These are phyloP conservation scores for Percopsis omiscomaycus DNA, from an alignment of 2,797 vertebrate species.

Conservation along the genomic window DNA sequence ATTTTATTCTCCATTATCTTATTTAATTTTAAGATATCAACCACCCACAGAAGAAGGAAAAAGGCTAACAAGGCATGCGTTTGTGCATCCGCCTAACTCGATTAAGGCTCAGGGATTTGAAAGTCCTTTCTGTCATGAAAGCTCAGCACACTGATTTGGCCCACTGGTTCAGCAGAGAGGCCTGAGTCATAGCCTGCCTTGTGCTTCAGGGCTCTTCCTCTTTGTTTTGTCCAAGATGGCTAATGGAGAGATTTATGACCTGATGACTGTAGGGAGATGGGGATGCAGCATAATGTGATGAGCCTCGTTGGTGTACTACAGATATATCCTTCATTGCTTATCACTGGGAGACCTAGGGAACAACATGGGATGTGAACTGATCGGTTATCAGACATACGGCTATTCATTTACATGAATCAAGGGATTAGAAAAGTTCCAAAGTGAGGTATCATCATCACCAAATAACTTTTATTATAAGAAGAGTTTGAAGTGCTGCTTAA, in stretches of 20 bases:
- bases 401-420: too few relatives aligned
- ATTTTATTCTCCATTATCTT: slow-evolving; percentile 73
- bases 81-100: slow-evolving; percentile 65
- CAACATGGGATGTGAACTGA: neutral
- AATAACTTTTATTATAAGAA: too few relatives aligned
- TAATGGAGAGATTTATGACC: slow-evolving; percentile 8
- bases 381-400: too few relatives aligned
- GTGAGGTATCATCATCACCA: too few relatives aligned
- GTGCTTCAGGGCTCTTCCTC: slow-evolving; percentile 15
- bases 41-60: slow-evolving; percentile 65
- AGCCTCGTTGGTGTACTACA: neutral
- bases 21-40: slow-evolving; percentile 74
- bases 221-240: slow-evolving; percentile 11
- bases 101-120: slow-evolving; percentile 61
- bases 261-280: neutral
- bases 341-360: neutral
- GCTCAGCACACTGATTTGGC: slow-evolving; percentile 49
- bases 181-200: neutral
- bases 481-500: too few relatives aligned
- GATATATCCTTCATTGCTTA: neutral
- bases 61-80: slow-evolving; percentile 64
- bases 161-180: slow-evolving; percentile 31
- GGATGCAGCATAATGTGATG: neutral
- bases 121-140: slow-evolving; percentile 48
- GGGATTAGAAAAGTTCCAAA: too few relatives aligned